Percentiles rank a stretch among this genome's conserved stretches.
These are phyloP conservation scores for Troides oblongomaculatus DNA, from an alignment of 2,888 invertebrate genomes.

Conservation along the genomic window DNA sequence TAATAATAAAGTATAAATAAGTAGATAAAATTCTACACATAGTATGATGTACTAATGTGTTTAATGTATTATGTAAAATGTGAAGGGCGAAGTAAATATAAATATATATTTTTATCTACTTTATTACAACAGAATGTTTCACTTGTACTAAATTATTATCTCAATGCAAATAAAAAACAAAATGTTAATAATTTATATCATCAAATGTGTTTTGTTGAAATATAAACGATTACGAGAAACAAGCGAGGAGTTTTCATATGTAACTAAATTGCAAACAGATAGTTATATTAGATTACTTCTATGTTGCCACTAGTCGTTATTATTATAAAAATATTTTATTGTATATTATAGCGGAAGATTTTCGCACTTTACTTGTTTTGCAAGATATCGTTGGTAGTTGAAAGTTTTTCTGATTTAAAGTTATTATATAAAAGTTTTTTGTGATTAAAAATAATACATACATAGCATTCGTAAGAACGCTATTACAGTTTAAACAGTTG, in stretches of 20 bases:
- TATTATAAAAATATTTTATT: background rate
- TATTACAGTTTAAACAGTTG: too few species aligned
- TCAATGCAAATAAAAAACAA: background rate
- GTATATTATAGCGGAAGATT: background rate
- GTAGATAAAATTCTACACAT: too few species aligned
- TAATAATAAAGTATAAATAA: too few species aligned
- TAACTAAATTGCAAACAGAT: background rate
- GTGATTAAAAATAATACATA: too few species aligned
- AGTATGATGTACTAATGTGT: too few species aligned
- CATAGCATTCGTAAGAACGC: too few species aligned
- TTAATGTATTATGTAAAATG: too few species aligned
- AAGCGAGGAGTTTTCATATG: background rate
- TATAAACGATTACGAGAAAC: constrained; percentile 3
- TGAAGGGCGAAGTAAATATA: too few species aligned
- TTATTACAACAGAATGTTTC: background rate
- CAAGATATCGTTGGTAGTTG: too few species aligned
- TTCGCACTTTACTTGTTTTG: background rate
- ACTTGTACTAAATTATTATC: background rate
- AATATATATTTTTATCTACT: too few species aligned
- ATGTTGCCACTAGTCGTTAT: background rate
- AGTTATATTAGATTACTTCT: background rate
- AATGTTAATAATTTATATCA: constrained; percentile 6
- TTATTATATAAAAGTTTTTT: too few species aligned
- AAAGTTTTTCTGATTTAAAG: too few species aligned
- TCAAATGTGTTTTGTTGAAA: constrained; percentile 9